phyloP scores from a whole-genome alignment of 2,888 invertebrate genomes.

The Drosophila phalerata region DNA sequence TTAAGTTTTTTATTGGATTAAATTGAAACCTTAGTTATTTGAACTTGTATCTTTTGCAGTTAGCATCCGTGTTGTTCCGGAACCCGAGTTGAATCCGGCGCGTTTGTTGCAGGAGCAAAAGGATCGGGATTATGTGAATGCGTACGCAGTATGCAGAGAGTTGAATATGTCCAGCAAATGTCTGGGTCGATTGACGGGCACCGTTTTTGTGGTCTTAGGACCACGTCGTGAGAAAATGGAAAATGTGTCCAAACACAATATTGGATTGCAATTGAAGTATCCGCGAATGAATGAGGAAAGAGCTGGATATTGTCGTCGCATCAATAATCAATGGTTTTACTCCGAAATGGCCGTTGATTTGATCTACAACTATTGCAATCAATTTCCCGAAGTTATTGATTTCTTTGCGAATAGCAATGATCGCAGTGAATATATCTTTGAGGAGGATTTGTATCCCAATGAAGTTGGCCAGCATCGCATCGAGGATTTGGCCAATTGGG shows the following conservation, averaged over 20 bases:
- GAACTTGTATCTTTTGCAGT: constrained; percentile 60
- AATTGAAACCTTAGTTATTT: no score
- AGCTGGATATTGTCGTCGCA: constrained; percentile 93
- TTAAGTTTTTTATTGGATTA: no score
- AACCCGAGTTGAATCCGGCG: constrained; percentile 78
- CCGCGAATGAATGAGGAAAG: constrained; percentile 92
- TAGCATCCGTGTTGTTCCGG: constrained; percentile 78
- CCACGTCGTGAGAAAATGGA: constrained; percentile 85
- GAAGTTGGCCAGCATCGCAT: constrained; percentile 83
- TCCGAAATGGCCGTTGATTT: constrained; percentile 91
- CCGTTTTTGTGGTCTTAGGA: constrained; percentile 89
- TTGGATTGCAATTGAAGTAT: constrained; percentile 96
- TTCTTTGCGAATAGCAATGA: constrained; percentile 85
- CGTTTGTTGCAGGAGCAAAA: constrained; percentile 65
- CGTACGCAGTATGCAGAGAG: constrained; percentile 75
- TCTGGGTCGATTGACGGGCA: constrained; percentile 94
- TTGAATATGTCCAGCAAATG: constrained; percentile 89
- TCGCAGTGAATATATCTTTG: constrained; percentile 88
- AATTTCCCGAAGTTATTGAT: constrained; percentile 91
- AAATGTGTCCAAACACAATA: constrained; percentile 88
- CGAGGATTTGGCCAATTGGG: constrained; percentile 88
- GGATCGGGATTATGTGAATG: constrained; percentile 72
- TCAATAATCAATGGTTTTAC: constrained; percentile 92
- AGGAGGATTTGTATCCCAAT: constrained; percentile 89
- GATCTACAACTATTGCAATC: constrained; percentile 89